Evolutionary conservation across 2,113 vertebrate species (phyloP).

Genomic region (Pluvialis apricaria): DNA sequence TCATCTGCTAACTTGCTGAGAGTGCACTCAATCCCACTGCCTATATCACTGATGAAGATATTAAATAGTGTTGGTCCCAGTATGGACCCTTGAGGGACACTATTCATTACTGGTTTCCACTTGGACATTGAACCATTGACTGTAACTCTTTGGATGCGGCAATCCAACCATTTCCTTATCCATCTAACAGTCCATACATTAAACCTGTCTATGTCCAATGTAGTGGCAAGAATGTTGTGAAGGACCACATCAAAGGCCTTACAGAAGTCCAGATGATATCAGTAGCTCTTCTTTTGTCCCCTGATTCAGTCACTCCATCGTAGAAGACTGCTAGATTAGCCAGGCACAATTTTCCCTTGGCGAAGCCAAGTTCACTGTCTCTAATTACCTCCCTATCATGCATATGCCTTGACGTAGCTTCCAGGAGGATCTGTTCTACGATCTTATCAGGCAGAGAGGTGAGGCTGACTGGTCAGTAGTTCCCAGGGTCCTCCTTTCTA

Average conservation of each 20-base stretch:
- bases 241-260: not conserved
- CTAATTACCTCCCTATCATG: not conserved
- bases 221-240: not conserved
- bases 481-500: not conserved
- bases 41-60: not conserved
- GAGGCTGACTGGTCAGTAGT: not conserved
- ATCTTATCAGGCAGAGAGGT: not conserved
- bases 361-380: not conserved
- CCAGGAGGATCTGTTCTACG: not conserved
- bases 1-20: not conserved
- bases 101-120: not conserved
- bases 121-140: not conserved
- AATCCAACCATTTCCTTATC: not conserved
- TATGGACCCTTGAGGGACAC: not conserved
- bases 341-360: not conserved
- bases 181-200: not conserved
- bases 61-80: not conserved
- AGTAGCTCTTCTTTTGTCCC: not conserved
- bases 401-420: not conserved
- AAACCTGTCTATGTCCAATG: not conserved
- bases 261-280: not conserved
- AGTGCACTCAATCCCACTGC: not conserved
- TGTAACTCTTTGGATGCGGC: not conserved
- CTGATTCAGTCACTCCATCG: not conserved
- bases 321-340: not conserved